phyloP scores from a whole-genome alignment of 2,888 invertebrate species.

The Arctia plantaginis region DNA sequence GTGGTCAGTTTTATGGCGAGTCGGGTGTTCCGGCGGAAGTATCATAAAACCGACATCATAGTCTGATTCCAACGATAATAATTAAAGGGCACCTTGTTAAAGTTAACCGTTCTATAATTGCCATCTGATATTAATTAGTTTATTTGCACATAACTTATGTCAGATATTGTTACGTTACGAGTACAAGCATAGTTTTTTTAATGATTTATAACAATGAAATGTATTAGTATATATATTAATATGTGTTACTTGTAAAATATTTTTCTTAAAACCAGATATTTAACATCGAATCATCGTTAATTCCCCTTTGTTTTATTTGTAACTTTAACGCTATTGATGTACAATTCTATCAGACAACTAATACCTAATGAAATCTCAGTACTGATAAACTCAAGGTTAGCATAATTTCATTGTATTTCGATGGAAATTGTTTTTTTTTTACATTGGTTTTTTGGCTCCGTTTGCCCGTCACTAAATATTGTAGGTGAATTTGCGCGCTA shows the following conservation, averaged over 20 bases:
- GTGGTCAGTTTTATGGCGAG: conserved; percentile 73
- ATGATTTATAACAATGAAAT: not conserved
- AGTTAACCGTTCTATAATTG: conserved; percentile 81
- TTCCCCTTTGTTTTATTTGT: no score
- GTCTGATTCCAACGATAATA: conserved; percentile 80
- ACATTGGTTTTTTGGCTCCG: not conserved
- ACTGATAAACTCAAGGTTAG: not conserved
- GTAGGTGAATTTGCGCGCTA: no score
- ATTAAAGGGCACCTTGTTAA: conserved; percentile 83
- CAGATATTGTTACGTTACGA: not conserved
- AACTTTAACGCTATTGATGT: no score
- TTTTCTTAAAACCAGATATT: not conserved
- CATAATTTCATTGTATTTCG: not conserved
- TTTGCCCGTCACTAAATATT: not conserved
- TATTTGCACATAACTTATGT: conserved; percentile 52
- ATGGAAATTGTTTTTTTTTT: not conserved
- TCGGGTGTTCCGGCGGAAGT: conserved; percentile 78
- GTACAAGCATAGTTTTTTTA: not conserved
- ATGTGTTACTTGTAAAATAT: not conserved
- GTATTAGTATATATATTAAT: not conserved
- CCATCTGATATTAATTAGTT: conserved; percentile 72
- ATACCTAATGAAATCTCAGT: no score
- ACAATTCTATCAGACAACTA: no score
- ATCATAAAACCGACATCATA: conserved; percentile 76
- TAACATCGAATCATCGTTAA: not conserved